phyloP scores from a whole-genome alignment of 2,113 vertebrate species.

The Limnothrissa miodon region DNA sequence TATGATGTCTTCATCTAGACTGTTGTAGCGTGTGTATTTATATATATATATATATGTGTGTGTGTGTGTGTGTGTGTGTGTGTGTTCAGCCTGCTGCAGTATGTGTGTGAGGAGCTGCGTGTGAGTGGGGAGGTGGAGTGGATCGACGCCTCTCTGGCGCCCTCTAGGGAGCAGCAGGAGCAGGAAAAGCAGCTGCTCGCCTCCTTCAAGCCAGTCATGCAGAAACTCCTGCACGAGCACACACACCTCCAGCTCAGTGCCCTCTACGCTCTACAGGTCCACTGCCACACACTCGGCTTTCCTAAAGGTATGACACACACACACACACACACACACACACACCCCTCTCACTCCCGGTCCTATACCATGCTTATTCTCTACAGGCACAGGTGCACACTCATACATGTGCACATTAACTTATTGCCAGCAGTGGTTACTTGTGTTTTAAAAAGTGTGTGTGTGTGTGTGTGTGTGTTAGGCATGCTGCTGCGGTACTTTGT shows the following conservation, averaged over 20 bases:
- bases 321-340: background rate
- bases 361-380: too few relatives aligned
- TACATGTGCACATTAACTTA: background rate
- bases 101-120: slow-evolving; percentile 92
- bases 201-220: slow-evolving; percentile 98
- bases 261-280: slow-evolving; percentile 95
- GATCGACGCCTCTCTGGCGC: slow-evolving; percentile 70
- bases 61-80: background rate
- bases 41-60: slow-evolving; percentile 79
- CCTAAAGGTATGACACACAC: slow-evolving; percentile 83
- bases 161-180: slow-evolving; percentile 92
- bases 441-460: background rate
- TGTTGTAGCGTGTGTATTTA: background rate
- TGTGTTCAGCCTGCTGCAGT: slow-evolving; percentile 91
- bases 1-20: too few relatives aligned
- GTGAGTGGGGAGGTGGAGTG: slow-evolving; percentile 80
- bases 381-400: too few relatives aligned
- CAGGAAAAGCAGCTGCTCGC: slow-evolving; percentile 94
- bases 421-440: background rate
- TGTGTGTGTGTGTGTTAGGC: slow-evolving; percentile 63
- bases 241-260: slow-evolving; percentile 96
- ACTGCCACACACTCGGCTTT: slow-evolving; percentile 89
- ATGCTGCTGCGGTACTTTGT: slow-evolving; percentile 99
- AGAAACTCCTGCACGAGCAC: slow-evolving; percentile 98
- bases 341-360: background rate